These are phyloP conservation scores for Hipparchia semele DNA, from an alignment of 2,888 invertebrate species.

Conservation along the genomic window DNA sequence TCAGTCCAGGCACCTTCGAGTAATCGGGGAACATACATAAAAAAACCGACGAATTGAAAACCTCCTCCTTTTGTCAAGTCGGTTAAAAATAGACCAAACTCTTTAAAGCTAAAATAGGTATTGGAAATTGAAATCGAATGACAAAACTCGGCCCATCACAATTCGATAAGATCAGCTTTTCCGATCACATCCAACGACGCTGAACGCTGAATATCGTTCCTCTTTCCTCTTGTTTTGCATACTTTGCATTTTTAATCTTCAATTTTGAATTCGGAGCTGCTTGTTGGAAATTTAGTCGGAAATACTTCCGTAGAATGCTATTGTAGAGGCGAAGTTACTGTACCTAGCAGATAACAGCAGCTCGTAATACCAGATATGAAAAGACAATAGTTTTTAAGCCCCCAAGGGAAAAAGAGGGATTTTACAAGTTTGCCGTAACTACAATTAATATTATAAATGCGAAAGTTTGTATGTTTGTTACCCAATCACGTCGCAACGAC, in stretches of 20 bases:
- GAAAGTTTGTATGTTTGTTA: too few species aligned
- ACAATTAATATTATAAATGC: too few species aligned
- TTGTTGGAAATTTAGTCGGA: constrained; percentile 9
- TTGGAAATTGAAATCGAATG: background rate
- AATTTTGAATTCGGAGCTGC: constrained; percentile 26
- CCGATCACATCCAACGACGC: constrained; percentile 10
- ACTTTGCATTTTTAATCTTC: constrained; percentile 39
- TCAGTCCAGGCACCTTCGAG: too few species aligned
- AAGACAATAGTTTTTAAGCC: too few species aligned
- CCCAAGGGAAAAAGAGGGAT: too few species aligned
- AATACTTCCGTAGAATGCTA: constrained; percentile 17
- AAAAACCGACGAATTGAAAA: too few species aligned
- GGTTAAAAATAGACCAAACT: background rate
- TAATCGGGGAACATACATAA: too few species aligned
- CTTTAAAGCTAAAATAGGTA: constrained; percentile 4
- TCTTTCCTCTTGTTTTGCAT: constrained; percentile 25
- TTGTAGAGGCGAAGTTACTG: background rate
- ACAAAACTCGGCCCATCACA: background rate
- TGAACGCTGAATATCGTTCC: constrained; percentile 12
- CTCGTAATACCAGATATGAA: too few species aligned
- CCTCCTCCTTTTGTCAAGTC: too few species aligned
- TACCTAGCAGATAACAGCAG: background rate
- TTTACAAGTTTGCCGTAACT: too few species aligned
- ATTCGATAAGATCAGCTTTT: constrained; percentile 17
- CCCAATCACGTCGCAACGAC: too few species aligned